A percentile compares a stretch with the other conserved stretches of the same genome.
phyloP scores from a whole-genome alignment of 2,888 invertebrate species.

The Allygus modestus region DNA sequence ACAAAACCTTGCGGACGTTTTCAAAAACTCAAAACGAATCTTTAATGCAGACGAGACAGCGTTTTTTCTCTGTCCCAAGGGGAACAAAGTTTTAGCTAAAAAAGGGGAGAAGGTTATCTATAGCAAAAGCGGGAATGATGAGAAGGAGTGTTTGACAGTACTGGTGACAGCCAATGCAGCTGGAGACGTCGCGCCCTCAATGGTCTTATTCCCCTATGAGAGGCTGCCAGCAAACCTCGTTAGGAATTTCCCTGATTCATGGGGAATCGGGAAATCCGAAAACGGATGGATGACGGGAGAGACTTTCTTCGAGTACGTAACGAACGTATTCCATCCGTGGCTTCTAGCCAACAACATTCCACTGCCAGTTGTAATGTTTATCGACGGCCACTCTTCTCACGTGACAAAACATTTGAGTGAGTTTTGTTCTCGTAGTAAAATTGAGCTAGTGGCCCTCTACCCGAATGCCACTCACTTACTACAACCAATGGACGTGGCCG shows the following conservation, averaged over 20 bases:
- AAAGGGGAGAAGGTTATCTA: constrained; percentile 70
- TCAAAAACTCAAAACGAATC: neutral
- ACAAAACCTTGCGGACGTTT: constrained; percentile 55
- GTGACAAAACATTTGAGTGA: neutral
- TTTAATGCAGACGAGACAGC: neutral
- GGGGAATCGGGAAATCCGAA: too few species aligned
- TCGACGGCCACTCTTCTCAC: neutral
- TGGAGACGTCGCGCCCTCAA: neutral
- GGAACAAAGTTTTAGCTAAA: constrained; percentile 61
- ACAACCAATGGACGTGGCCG: constrained; percentile 69
- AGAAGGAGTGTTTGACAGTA: constrained; percentile 69
- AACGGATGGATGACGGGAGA: too few species aligned
- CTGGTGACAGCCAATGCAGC: constrained; percentile 70
- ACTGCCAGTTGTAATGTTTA: too few species aligned
- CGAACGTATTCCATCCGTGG: too few species aligned
- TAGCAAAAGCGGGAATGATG: constrained; percentile 67
- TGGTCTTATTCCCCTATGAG: too few species aligned
- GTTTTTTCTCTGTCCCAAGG: neutral
- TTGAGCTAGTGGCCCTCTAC: constrained; percentile 66
- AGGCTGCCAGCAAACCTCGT: constrained; percentile 68
- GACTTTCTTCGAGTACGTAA: too few species aligned
- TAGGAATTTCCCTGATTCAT: too few species aligned
- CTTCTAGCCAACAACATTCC: too few species aligned
- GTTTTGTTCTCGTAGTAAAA: constrained; percentile 53
- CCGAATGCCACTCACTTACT: constrained; percentile 69